Evolutionary conservation across 2,113 vertebrate species (phyloP).

Genomic region (Xenus cinereus): DNA sequence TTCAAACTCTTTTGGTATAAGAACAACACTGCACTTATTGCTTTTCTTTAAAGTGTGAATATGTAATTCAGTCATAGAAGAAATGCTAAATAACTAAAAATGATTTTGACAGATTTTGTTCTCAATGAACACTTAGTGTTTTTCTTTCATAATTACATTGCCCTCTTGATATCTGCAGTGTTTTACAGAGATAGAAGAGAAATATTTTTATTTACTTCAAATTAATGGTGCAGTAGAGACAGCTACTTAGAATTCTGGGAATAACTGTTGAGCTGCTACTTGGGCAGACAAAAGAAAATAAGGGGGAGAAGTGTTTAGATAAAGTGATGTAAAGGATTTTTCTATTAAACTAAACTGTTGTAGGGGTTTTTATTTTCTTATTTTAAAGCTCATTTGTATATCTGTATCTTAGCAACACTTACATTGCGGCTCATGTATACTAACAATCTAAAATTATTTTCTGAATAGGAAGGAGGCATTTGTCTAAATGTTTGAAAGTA

Average conservation of each 20-base stretch:
- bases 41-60: not conserved
- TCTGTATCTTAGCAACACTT: not conserved
- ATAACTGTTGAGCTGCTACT: not conserved
- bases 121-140: not conserved
- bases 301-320: not conserved
- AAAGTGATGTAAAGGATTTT: not conserved
- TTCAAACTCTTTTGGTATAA: not conserved
- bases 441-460: not conserved
- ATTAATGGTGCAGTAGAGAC: not conserved
- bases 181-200: not conserved
- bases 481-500: not conserved
- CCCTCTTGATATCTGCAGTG: not conserved
- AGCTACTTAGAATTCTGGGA: not conserved
- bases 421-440: not conserved
- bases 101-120: not conserved
- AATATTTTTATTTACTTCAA: not conserved
- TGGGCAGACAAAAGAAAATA: not conserved
- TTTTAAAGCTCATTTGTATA: not conserved
- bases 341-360: not conserved
- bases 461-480: not conserved
- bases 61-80: not conserved
- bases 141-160: not conserved
- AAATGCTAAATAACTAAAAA: not conserved
- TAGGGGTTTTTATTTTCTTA: not conserved
- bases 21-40: not conserved